Percentiles rank a stretch among this genome's conserved stretches.
phyloP scores from a whole-genome alignment of 2,797 vertebrate genomes.

The Erpetoichthys calabaricus region DNA sequence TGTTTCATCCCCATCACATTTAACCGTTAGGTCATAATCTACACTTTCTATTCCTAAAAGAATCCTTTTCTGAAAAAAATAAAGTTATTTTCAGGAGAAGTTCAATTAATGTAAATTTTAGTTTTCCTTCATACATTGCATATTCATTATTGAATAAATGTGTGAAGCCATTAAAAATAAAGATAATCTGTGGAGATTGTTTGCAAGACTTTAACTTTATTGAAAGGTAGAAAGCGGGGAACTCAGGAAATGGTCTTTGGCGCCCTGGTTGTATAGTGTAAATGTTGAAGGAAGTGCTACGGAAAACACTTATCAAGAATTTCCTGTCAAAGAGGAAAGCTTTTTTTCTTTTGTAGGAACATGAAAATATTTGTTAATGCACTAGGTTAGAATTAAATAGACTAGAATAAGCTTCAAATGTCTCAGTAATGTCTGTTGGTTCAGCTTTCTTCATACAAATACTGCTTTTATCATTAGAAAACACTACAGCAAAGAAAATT shows the following conservation, averaged over 20 bases:
- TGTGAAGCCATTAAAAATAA: no score
- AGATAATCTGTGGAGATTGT: no score
- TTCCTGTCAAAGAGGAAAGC: conserved; percentile 58
- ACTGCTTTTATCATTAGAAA: neutral
- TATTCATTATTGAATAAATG: no score
- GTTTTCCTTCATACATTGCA: no score
- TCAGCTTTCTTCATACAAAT: neutral
- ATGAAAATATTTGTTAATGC: conserved; percentile 50
- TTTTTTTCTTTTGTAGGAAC: conserved; percentile 38
- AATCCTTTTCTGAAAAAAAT: no score
- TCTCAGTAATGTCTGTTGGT: conserved; percentile 15
- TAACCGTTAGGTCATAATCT: no score
- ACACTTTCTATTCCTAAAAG: no score
- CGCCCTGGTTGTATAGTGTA: conserved; percentile 43
- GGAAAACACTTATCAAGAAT: conserved; percentile 61
- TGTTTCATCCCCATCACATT: no score
- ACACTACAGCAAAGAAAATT: no score
- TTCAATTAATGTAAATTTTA: no score
- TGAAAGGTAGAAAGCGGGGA: conserved; percentile 26
- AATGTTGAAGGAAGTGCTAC: conserved; percentile 38
- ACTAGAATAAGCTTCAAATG: conserved; percentile 24
- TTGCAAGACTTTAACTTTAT: conserved; percentile 6
- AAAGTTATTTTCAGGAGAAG: no score
- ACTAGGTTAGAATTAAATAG: neutral
- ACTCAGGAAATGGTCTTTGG: conserved; percentile 57